phyloP scores from a whole-genome alignment of 2,797 vertebrate genomes.

The Xenopus petersii region DNA sequence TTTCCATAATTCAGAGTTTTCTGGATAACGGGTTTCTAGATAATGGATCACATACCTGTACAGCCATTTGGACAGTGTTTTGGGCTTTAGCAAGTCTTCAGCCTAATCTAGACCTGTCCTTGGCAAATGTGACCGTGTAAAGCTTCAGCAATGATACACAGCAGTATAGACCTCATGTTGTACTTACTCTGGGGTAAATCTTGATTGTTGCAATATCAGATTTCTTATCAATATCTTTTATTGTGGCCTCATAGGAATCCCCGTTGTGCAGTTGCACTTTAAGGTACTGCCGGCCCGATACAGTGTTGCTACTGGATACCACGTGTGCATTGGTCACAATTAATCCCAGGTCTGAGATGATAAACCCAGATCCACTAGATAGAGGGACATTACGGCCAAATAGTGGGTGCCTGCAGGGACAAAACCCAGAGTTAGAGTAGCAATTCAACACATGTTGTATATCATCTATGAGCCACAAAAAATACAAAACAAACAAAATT shows the following conservation, averaged over 20 bases:
- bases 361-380: constrained; percentile 87
- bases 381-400: constrained; percentile 77
- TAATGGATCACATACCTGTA: too few relatives aligned
- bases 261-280: constrained; percentile 85
- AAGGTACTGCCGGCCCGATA: constrained; percentile 81
- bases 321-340: constrained; percentile 89
- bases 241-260: constrained; percentile 76
- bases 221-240: constrained; percentile 83
- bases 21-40: too few relatives aligned
- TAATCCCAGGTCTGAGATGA: constrained; percentile 79
- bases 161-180: too few relatives aligned
- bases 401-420: constrained; percentile 74
- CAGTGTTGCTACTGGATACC: constrained; percentile 73
- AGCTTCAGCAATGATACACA: too few relatives aligned
- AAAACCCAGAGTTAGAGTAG: background rate
- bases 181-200: constrained; percentile 76
- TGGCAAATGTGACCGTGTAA: too few relatives aligned
- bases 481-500: too few relatives aligned
- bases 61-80: too few relatives aligned
- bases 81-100: too few relatives aligned
- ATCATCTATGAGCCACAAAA: too few relatives aligned
- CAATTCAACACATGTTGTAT: too few relatives aligned
- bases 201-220: constrained; percentile 87
- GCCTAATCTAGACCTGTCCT: too few relatives aligned
- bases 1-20: too few relatives aligned